Evolutionary conservation across 2,797 vertebrate species (phyloP).

Genomic region (Linurgus olivaceus): DNA sequence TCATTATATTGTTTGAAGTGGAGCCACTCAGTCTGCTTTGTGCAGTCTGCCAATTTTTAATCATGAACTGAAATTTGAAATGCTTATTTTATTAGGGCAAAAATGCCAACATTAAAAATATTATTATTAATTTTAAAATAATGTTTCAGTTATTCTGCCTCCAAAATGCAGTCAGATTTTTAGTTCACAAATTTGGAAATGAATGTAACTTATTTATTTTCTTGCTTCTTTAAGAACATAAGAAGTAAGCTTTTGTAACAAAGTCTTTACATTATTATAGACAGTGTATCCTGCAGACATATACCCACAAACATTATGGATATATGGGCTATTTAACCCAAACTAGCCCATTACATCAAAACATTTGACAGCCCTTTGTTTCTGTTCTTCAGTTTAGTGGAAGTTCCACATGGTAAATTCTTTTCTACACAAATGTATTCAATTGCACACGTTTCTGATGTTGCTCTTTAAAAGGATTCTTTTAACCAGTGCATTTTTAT

Average conservation of each 20-base stretch:
- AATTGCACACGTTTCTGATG: not conserved
- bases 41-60: constrained; percentile 47
- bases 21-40: constrained; percentile 48
- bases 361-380: not conserved
- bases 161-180: constrained; percentile 1
- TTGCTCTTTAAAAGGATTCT: not conserved
- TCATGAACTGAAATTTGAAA: constrained; percentile 49
- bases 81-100: constrained; percentile 28
- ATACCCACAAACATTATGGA: not conserved
- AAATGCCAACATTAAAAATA: constrained; percentile 24
- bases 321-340: not conserved
- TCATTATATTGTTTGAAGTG: constrained; percentile 53
- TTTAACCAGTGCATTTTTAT: not conserved
- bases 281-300: not conserved
- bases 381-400: not conserved
- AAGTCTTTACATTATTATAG: not conserved
- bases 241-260: not conserved
- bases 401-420: not conserved
- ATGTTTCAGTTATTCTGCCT: constrained; percentile 1
- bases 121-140: not conserved
- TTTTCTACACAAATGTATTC: not conserved
- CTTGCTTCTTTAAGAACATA: not conserved
- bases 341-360: not conserved
- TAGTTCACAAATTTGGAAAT: not conserved
- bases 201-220: not conserved